Evolutionary conservation across 2,797 vertebrate species (phyloP), one percentile per base, ranked within the genome.

Genomic region (Anas georgica): DNA sequence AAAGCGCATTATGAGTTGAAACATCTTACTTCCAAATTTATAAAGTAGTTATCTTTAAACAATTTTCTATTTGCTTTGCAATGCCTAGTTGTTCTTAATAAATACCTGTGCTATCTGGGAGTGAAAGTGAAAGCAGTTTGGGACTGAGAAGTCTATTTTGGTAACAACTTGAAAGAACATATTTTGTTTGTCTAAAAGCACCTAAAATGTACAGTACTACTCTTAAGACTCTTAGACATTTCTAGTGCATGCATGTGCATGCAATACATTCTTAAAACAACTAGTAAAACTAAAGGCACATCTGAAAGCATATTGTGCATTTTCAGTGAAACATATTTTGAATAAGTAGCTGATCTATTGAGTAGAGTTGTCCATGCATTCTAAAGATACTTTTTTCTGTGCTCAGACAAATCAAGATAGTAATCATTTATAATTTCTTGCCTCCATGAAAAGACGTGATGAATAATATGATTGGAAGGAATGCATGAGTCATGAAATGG

Each of bases 371-470:
- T 95, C 93, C 94, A 74, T 95, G 93, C 91, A 91, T 92, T 94
- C 91, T 95, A 95, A 93, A 95, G 93, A 90, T 95, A 79, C 6
- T 81, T 94, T 94, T 95, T 86, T 95, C 77, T 90, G 39, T 93
- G 56, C 80, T 95, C 37, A 93, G 89, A 92, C 77, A 79, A 95
- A 95, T 96, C 92, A 91, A 88, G 80, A 92, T 94, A 88, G 91
- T 90, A 94, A 96, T 96, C 90, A 94, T 92, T 97, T 96, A 84
- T 91, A 95, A 96, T 96, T 94, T 94, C 91, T 94, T 90, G 83
- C 81, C 79, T 93, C 95, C 83, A 84, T 96, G 94, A 95, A 97
- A 92, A 91, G 87, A 43, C 86, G 14, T 92, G 94, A 94, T 97
- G 94, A 95, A 94, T 95, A 96, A 95, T 95, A 73, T 94, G 92